Conservation (phyloP, 2,797 vertebrate genomes). For the Cuniculus paca region DNA sequence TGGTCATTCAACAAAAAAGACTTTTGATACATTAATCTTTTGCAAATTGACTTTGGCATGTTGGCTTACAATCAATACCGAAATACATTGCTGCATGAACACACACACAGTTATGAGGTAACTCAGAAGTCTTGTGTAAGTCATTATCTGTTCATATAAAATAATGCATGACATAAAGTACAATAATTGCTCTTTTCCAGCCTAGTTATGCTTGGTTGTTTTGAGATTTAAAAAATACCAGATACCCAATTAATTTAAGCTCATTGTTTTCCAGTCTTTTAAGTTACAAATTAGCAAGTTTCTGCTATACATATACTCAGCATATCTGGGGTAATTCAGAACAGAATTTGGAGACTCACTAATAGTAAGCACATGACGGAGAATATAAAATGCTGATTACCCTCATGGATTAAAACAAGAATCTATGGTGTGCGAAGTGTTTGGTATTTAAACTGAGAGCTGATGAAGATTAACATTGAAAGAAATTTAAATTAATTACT, state of each 20-base stretch:
- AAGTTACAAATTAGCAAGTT: slow-evolving; percentile 74
- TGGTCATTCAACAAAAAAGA: neutral
- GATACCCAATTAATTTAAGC: slow-evolving; percentile 69
- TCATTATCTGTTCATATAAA: slow-evolving; percentile 41
- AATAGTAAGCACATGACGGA: slow-evolving; percentile 46
- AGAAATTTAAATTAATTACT: slow-evolving; percentile 65
- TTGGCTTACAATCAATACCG: neutral
- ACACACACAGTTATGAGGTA: neutral
- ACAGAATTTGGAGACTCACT: slow-evolving; percentile 58
- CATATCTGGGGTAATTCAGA: slow-evolving; percentile 72
- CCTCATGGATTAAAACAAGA: slow-evolving; percentile 64
- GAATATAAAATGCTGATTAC: slow-evolving; percentile 39
- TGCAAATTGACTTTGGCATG: neutral
- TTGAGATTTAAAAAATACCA: slow-evolving; percentile 63
- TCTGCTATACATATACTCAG: slow-evolving; percentile 51
- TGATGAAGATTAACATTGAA: slow-evolving; percentile 67
- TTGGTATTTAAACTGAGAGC: slow-evolving; percentile 66
- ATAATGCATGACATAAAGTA: neutral
- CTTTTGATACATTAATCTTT: neutral
- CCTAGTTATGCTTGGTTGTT: slow-evolving; percentile 20
- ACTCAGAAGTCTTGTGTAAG: slow-evolving; percentile 43
- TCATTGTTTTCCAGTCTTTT: slow-evolving; percentile 72
- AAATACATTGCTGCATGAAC: neutral
- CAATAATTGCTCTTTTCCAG: slow-evolving; percentile 18
- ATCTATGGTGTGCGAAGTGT: slow-evolving; percentile 56